Evolutionary conservation across 2,113 vertebrate species (phyloP), one percentile per base, ranked within the genome.

Genomic region (Alectura lathami): DNA sequence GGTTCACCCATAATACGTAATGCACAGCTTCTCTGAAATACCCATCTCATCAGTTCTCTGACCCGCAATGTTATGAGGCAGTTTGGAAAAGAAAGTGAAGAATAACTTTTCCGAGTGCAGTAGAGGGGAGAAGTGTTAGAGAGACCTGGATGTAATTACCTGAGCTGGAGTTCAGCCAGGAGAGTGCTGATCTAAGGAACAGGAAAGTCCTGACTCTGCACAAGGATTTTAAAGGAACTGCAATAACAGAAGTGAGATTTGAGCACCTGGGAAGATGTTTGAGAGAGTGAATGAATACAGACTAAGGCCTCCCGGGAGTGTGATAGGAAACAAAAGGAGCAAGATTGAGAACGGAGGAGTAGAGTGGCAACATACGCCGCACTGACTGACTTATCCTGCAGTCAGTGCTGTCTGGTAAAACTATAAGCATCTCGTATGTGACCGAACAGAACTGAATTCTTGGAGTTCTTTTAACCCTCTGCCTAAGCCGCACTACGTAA

Each of bases 181-280:
- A 86, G 50, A 84, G n/a, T 53, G 94, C 80, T 92, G 89, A 79
- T 40, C 47, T 82, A 69, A 95, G 93, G 81, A 93, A 88, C 84
- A 92, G 92, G 73, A 79, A 96, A 96, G 83, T 91, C 94, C 77
- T 92, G 88, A 94, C 68, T 88, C 93, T 73, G 92, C 93, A 85
- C 60, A 57, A 94, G 90, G 78, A 95, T 94, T 83, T 88, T 38
- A 95, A 95, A 97, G 94, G 90, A 97, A 96, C 78, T 82, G 84
- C 84, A 96, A 78, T 93, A 73, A 75, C 84, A 88, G 90, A 86
- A 93, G 72, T 51, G 67, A 54, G 56, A 77, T 95, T 94, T 95
- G 70, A 97, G 72, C 83, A 80, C 86, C 88, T 83, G 90, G 94
- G 92, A 94, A 97, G 84, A 94, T 27, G 51, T 91, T 77, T 94